Conservation (phyloP, 1,140 invertebrate genomes). For the Lordiphosa mommai region DNA sequence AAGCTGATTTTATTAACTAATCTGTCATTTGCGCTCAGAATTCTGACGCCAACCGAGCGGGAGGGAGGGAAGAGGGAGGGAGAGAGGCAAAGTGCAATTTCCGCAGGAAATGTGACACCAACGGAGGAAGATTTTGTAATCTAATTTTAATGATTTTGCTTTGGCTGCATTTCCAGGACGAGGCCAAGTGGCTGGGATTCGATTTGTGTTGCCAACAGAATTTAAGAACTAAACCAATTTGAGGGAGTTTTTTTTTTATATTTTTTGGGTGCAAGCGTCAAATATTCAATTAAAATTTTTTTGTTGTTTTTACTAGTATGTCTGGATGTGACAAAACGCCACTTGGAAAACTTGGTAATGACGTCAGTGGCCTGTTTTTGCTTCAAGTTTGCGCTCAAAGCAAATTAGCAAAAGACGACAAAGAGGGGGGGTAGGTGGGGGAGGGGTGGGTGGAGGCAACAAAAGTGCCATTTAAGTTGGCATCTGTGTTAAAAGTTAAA, state of each 20-base stretch:
- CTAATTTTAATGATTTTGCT: constrained; percentile 73
- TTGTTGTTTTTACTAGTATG: constrained; percentile 5
- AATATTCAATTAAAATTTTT: constrained; percentile 71
- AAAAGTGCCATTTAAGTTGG: constrained; percentile 59
- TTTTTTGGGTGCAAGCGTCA: constrained; percentile 16
- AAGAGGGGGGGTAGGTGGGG: neutral
- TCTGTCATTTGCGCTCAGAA: constrained; percentile 52
- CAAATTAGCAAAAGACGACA: constrained; percentile 48
- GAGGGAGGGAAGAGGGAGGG: no score
- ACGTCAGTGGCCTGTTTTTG: constrained; percentile 52
- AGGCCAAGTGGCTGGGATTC: constrained; percentile 60
- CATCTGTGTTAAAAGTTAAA: constrained; percentile 75
- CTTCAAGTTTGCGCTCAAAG: constrained; percentile 37
- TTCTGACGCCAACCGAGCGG: neutral
- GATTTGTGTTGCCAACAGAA: constrained; percentile 47
- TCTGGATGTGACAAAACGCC: constrained; percentile 62
- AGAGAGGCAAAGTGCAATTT: constrained; percentile 68
- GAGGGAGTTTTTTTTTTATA: neutral
- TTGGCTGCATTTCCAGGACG: constrained; percentile 41
- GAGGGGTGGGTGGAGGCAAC: constrained; percentile 16
- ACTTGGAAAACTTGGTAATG: constrained; percentile 58
- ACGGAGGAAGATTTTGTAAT: constrained; percentile 60
- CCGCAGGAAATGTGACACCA: constrained; percentile 72
- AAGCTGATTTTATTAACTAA: constrained; percentile 71
- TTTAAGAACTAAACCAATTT: constrained; percentile 64